phyloP scores from a whole-genome alignment of 2,797 vertebrate genomes.

The Bucorvus abyssinicus region DNA sequence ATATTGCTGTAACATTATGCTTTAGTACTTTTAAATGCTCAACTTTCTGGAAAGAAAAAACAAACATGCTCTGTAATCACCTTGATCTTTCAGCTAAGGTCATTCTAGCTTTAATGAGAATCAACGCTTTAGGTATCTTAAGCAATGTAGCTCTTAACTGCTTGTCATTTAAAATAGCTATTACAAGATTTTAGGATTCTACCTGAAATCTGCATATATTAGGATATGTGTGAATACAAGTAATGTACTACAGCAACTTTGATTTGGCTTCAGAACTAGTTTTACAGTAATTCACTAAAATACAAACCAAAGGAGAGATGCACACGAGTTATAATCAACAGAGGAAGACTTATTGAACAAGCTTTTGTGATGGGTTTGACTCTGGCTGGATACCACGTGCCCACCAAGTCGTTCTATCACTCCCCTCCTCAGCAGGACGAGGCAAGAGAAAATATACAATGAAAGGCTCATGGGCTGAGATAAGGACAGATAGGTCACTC shows the following conservation, averaged over 20 bases:
- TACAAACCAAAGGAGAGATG: neutral
- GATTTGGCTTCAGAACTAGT: neutral
- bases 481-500: neutral
- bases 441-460: neutral
- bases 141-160: neutral
- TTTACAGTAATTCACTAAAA: neutral
- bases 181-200: neutral
- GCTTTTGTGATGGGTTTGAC: neutral
- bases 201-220: neutral
- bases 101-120: neutral
- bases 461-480: accelerated
- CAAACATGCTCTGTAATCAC: neutral
- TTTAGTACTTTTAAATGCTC: neutral
- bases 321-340: neutral
- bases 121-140: neutral
- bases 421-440: neutral
- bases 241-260: neutral
- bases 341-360: neutral
- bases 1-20: neutral
- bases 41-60: neutral
- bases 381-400: neutral
- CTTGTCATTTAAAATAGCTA: neutral
- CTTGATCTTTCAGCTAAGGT: neutral
- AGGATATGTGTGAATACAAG: neutral
- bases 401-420: neutral